Percentiles rank a stretch among this genome's conserved stretches.
phyloP scores from a whole-genome alignment of 2,113 vertebrate genomes.

The Rhinolophus sinicus region DNA sequence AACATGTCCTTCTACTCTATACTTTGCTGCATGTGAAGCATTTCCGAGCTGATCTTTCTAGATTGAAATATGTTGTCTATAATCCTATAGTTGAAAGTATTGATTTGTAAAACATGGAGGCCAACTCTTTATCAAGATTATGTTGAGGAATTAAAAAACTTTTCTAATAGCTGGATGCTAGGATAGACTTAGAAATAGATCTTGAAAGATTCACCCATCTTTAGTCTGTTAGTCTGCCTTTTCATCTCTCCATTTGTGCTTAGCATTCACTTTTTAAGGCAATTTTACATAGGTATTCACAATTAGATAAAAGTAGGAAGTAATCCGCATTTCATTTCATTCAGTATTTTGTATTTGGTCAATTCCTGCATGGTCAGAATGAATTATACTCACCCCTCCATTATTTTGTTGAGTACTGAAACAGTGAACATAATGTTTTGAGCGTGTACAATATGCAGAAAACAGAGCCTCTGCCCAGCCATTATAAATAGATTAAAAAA shows the following conservation, averaged over 20 bases:
- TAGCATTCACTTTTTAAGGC: background rate
- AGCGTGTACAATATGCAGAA: background rate
- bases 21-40: background rate
- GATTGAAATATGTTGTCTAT: slow-evolving; percentile 1
- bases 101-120: background rate
- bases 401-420: slow-evolving; percentile 41
- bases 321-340: background rate
- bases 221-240: slow-evolving; percentile 1
- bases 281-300: background rate
- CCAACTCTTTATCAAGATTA: background rate
- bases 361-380: background rate
- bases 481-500: slow-evolving; percentile 38
- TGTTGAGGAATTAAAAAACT: slow-evolving; percentile 27
- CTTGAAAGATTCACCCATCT: background rate
- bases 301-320: background rate
- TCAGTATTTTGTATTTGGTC: background rate
- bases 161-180: background rate
- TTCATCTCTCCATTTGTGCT: background rate
- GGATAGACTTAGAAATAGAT: slow-evolving; percentile 4
- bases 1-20: background rate
- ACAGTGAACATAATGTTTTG: slow-evolving; percentile 2
- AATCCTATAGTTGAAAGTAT: background rate
- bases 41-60: background rate
- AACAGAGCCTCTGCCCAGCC: background rate
- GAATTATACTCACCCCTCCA: background rate